phyloP scores from a whole-genome alignment of 2,113 vertebrate genomes.

The Dromiciops gliroides region DNA sequence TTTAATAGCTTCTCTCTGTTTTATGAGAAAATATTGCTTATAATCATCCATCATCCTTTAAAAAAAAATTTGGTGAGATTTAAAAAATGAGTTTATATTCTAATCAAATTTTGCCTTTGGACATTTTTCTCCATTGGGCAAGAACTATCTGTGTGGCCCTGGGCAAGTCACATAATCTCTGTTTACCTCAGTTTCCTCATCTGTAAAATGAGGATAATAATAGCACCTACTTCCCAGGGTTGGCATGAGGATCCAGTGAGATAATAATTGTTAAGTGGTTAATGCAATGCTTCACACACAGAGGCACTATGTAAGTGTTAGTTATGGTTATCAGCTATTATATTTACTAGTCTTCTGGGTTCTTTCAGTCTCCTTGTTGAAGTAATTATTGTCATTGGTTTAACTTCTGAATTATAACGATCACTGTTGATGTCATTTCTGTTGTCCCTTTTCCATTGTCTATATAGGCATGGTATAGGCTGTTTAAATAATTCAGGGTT shows the following conservation, averaged over 20 bases:
- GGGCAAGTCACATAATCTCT: neutral
- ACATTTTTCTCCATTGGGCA: neutral
- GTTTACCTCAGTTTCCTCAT: neutral
- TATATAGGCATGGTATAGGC: neutral
- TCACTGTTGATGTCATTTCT: neutral
- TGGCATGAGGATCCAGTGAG: neutral
- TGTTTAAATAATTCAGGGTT: neutral
- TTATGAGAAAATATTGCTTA: neutral
- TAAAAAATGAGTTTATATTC: neutral
- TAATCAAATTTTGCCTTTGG: neutral
- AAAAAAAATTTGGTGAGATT: neutral
- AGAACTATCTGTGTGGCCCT: neutral
- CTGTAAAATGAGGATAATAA: neutral
- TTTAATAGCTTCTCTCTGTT: neutral
- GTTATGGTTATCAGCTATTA: neutral
- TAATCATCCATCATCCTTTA: neutral
- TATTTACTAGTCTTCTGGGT: neutral
- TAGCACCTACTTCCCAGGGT: neutral
- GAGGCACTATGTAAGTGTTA: neutral
- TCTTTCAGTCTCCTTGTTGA: neutral
- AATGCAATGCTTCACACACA: neutral
- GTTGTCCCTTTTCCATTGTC: neutral
- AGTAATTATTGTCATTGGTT: neutral
- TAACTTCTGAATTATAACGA: neutral
- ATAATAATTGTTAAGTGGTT: neutral